phyloP scores from a whole-genome alignment of 2,797 vertebrate species.

The Pterois miles region DNA sequence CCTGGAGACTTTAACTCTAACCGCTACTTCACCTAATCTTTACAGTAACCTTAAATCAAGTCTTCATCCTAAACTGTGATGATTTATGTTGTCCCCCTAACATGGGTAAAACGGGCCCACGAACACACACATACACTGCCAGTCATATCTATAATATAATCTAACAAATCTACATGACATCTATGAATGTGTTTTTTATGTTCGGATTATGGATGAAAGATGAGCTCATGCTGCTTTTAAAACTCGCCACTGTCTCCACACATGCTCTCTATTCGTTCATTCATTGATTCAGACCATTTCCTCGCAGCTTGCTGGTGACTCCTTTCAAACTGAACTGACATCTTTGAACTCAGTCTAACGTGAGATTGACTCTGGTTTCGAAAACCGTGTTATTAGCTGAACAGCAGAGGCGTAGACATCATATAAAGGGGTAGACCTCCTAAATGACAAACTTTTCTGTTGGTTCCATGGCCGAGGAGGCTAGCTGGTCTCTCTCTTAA shows the following conservation, averaged over 20 bases:
- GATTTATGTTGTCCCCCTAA: neutral
- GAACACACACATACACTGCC: neutral
- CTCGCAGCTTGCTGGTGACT: neutral
- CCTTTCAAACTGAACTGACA: neutral
- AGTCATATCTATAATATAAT: neutral
- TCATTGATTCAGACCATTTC: neutral
- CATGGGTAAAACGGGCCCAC: no score
- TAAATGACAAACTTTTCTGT: no score
- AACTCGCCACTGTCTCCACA: neutral
- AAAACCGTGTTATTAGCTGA: neutral
- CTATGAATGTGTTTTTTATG: neutral
- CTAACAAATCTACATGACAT: neutral
- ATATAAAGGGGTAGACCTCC: neutral
- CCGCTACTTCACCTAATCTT: no score
- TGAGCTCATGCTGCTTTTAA: neutral
- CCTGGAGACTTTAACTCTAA: no score
- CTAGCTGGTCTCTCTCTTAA: no score
- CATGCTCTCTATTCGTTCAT: no score
- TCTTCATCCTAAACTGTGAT: no score
- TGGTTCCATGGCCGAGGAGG: no score
- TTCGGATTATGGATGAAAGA: neutral
- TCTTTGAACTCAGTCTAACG: neutral
- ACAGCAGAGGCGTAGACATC: neutral
- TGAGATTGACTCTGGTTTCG: neutral
- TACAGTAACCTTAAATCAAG: no score